Conservation (phyloP, 1,140 invertebrate species). For the Atopsyche davidsoni region DNA sequence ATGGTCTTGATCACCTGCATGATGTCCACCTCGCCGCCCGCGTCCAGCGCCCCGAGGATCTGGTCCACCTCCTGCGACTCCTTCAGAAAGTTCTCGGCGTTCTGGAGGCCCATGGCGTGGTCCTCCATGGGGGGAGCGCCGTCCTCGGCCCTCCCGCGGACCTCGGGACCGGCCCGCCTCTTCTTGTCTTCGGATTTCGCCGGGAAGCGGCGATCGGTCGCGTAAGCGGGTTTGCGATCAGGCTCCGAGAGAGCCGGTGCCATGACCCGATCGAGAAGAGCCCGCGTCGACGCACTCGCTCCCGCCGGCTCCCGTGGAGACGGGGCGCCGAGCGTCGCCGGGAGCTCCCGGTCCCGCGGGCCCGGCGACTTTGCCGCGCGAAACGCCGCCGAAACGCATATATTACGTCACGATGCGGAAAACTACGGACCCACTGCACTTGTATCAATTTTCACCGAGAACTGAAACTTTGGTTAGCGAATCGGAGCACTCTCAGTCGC, state of each 20-base stretch:
- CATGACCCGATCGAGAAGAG: constrained; percentile 39
- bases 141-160: constrained; percentile 40
- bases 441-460: not conserved
- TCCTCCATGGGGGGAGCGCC: constrained; percentile 53
- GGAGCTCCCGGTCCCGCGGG: not conserved
- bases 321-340: not conserved
- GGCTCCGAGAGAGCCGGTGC: constrained; percentile 53
- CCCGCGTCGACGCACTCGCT: constrained; percentile 7
- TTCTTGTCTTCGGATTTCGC: constrained; percentile 33
- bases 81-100: constrained; percentile 41
- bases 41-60: constrained; percentile 51
- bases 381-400: not conserved
- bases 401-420: constrained; percentile 11
- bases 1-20: constrained; percentile 63
- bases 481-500: constrained; percentile 2
- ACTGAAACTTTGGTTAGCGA: not conserved
- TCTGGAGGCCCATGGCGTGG: constrained; percentile 59
- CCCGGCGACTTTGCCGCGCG: not conserved
- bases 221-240: constrained; percentile 34
- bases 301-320: constrained; percentile 7
- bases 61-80: constrained; percentile 52
- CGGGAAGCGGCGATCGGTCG: too few species aligned
- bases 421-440: not conserved
- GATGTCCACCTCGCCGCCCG: constrained; percentile 52
- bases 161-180: constrained; percentile 41